Base-by-base conservation (phyloP, 1,140 invertebrate species). In the Ericerus pela region DNA sequence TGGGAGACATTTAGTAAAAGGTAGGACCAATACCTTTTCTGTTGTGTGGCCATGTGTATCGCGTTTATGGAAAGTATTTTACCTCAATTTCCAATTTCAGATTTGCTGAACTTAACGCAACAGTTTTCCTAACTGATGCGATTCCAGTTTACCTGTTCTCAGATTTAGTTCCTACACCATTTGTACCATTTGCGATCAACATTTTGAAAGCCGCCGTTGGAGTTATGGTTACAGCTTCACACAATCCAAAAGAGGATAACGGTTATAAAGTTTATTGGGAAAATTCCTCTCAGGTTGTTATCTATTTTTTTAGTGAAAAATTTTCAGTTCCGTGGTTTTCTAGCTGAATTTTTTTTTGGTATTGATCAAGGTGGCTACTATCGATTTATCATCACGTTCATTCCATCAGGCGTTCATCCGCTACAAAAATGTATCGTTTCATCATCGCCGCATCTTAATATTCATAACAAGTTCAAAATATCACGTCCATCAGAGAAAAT, bases 221-320 rank as follows among this genome's bases (percentile, higher is more conserved):
- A 4, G 77, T 97, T 6, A 94, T 97, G 90, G 79, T 99, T 0
- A 99, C 96, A 14, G 96, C 96, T 0, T 98, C 94, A 0, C 96
- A 99, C 63, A 99, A 99, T 75, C 96, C 95, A 0, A 97, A 96
- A 72, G 82, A 97, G 52, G 95, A 99, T 67, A 99, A 99, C 72
- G 96, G 96, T 3, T 99, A 98, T 67, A 99, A 99, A 76, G 90
- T 96, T 3, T 98, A 96, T 68, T 95, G 92, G 84, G 72, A 73
- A 20, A 96, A 97, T 71, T 91, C 92, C 1, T 82, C 87, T n/a
- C 95, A 84, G 70, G 78, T 79, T 47, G 5, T 4, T 51, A 43
- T 12, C 16, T 16, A 26, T 22, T 18, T 14, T 29, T 11, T 26
- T 26, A 37, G 6, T 18, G 33, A 36, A 10, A 41, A 16, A 11